These are phyloP conservation scores for Hemicrepidius hirtus DNA, from an alignment of 2,888 invertebrate species.

Conservation along the genomic window DNA sequence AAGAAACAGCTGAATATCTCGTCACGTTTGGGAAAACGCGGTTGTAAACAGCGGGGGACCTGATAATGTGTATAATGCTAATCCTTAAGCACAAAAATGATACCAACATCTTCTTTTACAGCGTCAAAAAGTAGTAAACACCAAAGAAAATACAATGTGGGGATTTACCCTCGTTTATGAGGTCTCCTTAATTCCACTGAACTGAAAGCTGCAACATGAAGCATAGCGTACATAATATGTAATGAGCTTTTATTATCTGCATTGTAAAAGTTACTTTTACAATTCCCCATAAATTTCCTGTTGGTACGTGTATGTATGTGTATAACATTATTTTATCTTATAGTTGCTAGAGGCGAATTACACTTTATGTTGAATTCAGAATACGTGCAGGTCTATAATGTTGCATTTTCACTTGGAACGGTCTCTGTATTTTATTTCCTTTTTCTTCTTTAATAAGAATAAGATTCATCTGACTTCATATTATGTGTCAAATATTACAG, in stretches of 20 bases:
- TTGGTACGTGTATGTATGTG: neutral
- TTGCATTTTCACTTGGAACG: neutral
- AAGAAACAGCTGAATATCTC: neutral
- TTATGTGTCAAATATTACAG: too few relatives aligned
- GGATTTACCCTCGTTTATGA: slow-evolving; percentile 13
- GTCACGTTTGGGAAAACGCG: neutral
- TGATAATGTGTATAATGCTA: neutral
- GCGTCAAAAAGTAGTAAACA: neutral
- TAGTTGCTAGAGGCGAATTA: neutral
- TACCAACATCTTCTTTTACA: neutral
- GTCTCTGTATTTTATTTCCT: too few relatives aligned
- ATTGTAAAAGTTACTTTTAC: slow-evolving; percentile 29
- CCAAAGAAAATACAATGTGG: neutral
- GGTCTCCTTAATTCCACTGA: neutral
- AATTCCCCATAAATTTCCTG: slow-evolving; percentile 23
- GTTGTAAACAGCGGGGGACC: neutral
- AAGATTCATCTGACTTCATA: too few relatives aligned
- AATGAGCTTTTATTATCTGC: slow-evolving; percentile 32
- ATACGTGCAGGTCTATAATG: slow-evolving; percentile 3
- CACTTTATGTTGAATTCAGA: slow-evolving; percentile 2
- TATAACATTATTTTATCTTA: slow-evolving; percentile 3
- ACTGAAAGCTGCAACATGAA: slow-evolving; percentile 23
- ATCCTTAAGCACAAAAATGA: neutral
- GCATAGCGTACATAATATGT: slow-evolving; percentile 4
- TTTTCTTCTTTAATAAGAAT: too few relatives aligned